Base-by-base conservation (phyloP, 1,140 invertebrate genomes). In the Drosophila chauvacae region DNA sequence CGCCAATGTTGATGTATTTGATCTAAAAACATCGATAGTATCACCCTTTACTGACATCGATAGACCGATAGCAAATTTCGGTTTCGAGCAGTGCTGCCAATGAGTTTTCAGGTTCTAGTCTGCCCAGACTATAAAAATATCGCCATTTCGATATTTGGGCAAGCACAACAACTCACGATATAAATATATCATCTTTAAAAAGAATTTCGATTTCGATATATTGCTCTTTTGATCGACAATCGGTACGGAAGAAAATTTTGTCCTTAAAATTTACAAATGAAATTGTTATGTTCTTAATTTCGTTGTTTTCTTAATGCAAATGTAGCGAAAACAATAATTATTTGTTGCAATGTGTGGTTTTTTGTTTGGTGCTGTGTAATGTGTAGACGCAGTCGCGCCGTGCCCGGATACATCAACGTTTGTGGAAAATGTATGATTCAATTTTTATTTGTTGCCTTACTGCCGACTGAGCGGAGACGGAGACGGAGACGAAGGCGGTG, bases 211-310 rank as follows among this genome's bases (percentile, higher is more conserved):
- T 33, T 6, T 33, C 33, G 33, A 35, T 35, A 35, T 37, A 37
- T 23, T 14, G 20, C 14, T 28, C 35, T 30, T 33, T 18, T 64
- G 37, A 37, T 37, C 35, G 35, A 37, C 55, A 42, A 64, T 64
- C 39, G 62, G 62, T 62, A 65, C 62, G 62, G 57, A 62, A 44
- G 39, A 62, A 65, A 65, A 44, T 62, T 61, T 42, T 60, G 56
- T 62, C 42, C 41, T 58, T 58, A 58, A 42, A 44, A 26, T 35
- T 35, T 44, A 28, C 23, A 61, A 23, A 41, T 33, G 33, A 42
- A 35, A 11, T 61, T 64, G 57, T 64, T 64, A 18, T 64, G 39
- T 55, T 55, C 33, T 16, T 23, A 37, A 23, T 23, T 23, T 39
- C 9, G 2, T n/a, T 23, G 35, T 26, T 39, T 39, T 56, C 35